Base-by-base conservation (phyloP, 1,140 invertebrate species). In the Caenorhabditis brenneri region DNA sequence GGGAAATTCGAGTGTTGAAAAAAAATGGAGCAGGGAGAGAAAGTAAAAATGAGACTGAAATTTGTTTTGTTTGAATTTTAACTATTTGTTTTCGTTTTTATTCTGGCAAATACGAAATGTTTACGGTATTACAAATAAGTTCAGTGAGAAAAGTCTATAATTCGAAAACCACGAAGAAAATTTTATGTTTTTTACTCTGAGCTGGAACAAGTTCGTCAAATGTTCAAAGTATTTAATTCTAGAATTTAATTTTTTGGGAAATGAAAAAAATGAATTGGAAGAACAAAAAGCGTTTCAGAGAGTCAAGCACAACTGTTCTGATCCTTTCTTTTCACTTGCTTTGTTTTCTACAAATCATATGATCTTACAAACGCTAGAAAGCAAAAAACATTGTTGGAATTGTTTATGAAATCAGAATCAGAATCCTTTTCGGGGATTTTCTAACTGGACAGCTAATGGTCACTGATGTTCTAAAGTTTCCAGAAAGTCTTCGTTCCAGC, bases 361-460 rank as follows among this genome's bases (percentile, higher is more conserved):
- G 58, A 65, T 65, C 12, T 19, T 10, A 9, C 58, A 22, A 29
- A 33, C 31, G 29, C 29, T 33, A 22, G 53, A 65, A 19, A 65
- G 9, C 22, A 46, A 33, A 74, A 74, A 74, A 74, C 36, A 74
- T 42, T 74, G n/a, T 74, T 1, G 24, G n/a, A 42, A 74, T 74
- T 74, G 65, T 74, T 74, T 74, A 46, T 31, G 16, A 22, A 74
- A 46, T 27, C 24, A 19, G 53, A 27, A 27, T 55, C n/a, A 7
- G 22, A 55, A 29, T 12, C 39, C 39, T 42, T 12, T 42, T n/a
- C n/a, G n/a, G n/a, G n/a, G 24, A 27, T 55, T 10, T 7, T 10
- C 53, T 55, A 55, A 55, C 6, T 29, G 22, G 53, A 55, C 49
- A 51, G 49, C 49, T 51, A 55, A 55, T 55, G 51, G 51, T 55